These are phyloP conservation scores for Monochamus alternatus DNA, from an alignment of 2,888 invertebrate genomes.

Conservation along the genomic window DNA sequence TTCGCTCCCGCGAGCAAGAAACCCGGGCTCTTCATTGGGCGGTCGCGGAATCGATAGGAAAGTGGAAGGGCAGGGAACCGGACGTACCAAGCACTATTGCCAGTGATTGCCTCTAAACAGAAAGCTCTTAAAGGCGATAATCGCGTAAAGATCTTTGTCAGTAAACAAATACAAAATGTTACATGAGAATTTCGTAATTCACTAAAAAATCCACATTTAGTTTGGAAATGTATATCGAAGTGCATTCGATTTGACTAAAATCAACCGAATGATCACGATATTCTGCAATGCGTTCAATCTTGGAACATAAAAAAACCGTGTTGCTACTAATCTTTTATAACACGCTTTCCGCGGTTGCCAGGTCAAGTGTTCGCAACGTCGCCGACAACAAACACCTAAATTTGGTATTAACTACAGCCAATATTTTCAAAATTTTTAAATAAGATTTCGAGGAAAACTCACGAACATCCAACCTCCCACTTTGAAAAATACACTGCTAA, in stretches of 20 bases:
- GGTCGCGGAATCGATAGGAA: constrained; percentile 78
- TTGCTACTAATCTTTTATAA: constrained; percentile 64
- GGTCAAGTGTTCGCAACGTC: constrained; percentile 70
- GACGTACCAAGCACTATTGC: constrained; percentile 73
- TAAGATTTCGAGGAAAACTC: constrained; percentile 40
- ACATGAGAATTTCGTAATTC: constrained; percentile 60
- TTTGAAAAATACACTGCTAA: constrained; percentile 64
- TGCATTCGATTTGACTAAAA: background rate
- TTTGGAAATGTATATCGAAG: constrained; percentile 7
- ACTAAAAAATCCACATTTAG: constrained; percentile 31
- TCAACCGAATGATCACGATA: background rate
- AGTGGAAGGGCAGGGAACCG: constrained; percentile 74
- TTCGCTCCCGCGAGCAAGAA: constrained; percentile 72
- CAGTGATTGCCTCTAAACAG: constrained; percentile 73
- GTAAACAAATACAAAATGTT: constrained; percentile 75
- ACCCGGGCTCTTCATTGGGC: constrained; percentile 76
- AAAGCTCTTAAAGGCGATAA: constrained; percentile 67
- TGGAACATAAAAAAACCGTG: constrained; percentile 46
- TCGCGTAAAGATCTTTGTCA: constrained; percentile 69
- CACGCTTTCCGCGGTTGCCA: constrained; percentile 71
- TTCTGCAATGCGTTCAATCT: constrained; percentile 11
- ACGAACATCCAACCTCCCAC: constrained; percentile 65
- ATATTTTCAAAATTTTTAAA: constrained; percentile 49
- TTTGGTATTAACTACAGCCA: constrained; percentile 62
- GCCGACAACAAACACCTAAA: constrained; percentile 71